Conservation (phyloP, 2,888 invertebrate species). For the Gerris lacustris region DNA sequence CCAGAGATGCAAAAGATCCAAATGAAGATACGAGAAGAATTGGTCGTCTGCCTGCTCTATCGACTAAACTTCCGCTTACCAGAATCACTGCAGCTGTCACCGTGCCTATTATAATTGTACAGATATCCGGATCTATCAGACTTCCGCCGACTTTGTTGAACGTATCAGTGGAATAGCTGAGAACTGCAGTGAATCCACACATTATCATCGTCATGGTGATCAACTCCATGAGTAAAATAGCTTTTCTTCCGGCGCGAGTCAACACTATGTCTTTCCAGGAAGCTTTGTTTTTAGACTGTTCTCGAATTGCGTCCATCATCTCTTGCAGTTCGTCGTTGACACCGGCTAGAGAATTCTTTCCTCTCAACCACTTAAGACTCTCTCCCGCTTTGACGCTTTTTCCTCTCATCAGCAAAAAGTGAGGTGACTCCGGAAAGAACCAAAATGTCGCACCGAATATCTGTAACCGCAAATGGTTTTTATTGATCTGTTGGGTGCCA, state of each 20-base stretch:
- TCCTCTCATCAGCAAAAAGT: constrained; percentile 45
- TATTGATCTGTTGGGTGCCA: background rate
- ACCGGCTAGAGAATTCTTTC: background rate
- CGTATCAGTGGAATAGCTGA: constrained; percentile 26
- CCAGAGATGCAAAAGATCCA: constrained; percentile 19
- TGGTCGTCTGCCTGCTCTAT: constrained; percentile 25
- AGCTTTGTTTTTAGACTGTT: constrained; percentile 13
- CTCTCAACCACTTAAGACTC: constrained; percentile 16
- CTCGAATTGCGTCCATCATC: constrained; percentile 5
- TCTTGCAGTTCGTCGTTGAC: constrained; percentile 12
- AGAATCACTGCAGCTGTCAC: constrained; percentile 24
- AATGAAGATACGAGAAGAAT: constrained; percentile 25
- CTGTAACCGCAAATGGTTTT: background rate
- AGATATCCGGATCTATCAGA: constrained; percentile 20
- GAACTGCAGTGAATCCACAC: constrained; percentile 25
- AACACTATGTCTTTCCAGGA: constrained; percentile 22
- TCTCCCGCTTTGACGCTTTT: constrained; percentile 32
- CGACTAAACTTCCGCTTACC: constrained; percentile 23
- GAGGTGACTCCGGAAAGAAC: constrained; percentile 45
- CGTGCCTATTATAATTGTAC: constrained; percentile 26
- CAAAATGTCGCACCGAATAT: constrained; percentile 3
- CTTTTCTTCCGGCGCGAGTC: constrained; percentile 22
- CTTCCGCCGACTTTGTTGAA: constrained; percentile 21
- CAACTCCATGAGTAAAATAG: constrained; percentile 17
- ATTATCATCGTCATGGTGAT: constrained; percentile 22